These are phyloP conservation scores for Agriotes lineatus DNA, from an alignment of 2,888 invertebrate species.

Conservation along the genomic window DNA sequence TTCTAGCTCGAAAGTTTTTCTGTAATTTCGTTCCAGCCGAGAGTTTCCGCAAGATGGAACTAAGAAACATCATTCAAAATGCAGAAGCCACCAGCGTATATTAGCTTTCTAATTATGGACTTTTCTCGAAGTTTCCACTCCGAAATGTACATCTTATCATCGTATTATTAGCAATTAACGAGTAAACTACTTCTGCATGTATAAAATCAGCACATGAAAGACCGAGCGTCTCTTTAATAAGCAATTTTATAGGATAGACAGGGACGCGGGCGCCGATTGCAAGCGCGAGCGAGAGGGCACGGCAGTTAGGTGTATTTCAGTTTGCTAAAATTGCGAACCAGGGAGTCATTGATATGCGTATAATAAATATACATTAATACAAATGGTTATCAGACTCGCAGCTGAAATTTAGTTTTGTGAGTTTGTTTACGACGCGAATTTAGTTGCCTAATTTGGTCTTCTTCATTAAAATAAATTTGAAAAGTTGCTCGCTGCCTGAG, in stretches of 20 bases:
- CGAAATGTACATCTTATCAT: constrained; percentile 47
- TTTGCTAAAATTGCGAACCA: constrained; percentile 56
- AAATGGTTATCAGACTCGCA: constrained; percentile 59
- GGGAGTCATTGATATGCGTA: constrained; percentile 64
- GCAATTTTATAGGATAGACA: constrained; percentile 47
- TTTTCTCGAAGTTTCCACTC: constrained; percentile 44
- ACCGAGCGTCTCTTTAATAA: constrained; percentile 48
- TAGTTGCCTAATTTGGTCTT: constrained; percentile 52
- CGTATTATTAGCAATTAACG: constrained; percentile 50
- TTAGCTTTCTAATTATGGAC: constrained; percentile 43
- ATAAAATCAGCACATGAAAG: constrained; percentile 49
- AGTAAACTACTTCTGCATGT: constrained; percentile 48
- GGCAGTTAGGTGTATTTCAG: constrained; percentile 49
- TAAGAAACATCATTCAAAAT: constrained; percentile 39
- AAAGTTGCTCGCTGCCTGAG: constrained; percentile 45
- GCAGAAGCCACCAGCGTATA: constrained; percentile 33
- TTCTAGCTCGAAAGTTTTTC: constrained; percentile 16
- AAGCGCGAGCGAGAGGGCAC: constrained; percentile 33
- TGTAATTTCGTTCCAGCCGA: constrained; percentile 18
- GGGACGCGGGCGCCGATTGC: constrained; percentile 23
- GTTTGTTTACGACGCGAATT: constrained; percentile 49
- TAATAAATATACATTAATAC: constrained; percentile 64
- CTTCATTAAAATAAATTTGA: constrained; percentile 59
- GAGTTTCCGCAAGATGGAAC: constrained; percentile 23
- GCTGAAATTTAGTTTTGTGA: constrained; percentile 47